phyloP scores from a whole-genome alignment of 2,888 invertebrate genomes.

The Ecliptopera silaceata region DNA sequence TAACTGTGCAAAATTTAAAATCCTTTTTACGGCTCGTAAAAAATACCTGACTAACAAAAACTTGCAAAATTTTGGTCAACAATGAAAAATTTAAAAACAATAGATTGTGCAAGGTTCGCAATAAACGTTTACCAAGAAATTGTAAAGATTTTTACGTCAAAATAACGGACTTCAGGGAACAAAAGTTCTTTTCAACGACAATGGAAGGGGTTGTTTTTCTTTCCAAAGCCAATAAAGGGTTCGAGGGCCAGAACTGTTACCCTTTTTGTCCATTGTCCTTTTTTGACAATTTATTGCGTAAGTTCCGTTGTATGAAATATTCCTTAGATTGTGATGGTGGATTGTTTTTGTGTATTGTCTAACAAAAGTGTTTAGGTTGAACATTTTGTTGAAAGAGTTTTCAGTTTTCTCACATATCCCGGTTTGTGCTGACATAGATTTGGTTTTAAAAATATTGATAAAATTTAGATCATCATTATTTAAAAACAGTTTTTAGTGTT shows the following conservation, averaged over 20 bases:
- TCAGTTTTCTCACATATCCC: conserved; percentile 10
- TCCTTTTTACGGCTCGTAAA: conserved; percentile 23
- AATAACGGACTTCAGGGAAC: conserved; percentile 64
- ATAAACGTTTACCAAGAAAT: conserved; percentile 55
- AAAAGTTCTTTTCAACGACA: conserved; percentile 63
- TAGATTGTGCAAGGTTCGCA: conserved; percentile 29
- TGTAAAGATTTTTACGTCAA: conserved; percentile 63
- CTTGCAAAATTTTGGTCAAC: conserved; percentile 20
- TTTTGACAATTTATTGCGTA: conserved; percentile 63
- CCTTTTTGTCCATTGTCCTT: conserved; percentile 66
- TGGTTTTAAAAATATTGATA: neutral
- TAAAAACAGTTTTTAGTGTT: too few relatives aligned
- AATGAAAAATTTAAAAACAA: conserved; percentile 34
- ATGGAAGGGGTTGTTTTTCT: conserved; percentile 79
- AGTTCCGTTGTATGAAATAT: conserved; percentile 55
- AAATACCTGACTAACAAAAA: conserved; percentile 41
- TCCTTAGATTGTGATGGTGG: conserved; percentile 32
- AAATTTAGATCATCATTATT: too few relatives aligned
- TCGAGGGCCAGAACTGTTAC: conserved; percentile 69
- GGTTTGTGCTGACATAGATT: conserved; percentile 7
- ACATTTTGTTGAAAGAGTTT: conserved; percentile 1
- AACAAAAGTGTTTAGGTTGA: neutral
- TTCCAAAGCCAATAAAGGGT: conserved; percentile 68
- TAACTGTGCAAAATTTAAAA: conserved; percentile 25
- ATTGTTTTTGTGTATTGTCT: conserved; percentile 26